Base-by-base conservation (phyloP, 2,888 invertebrate species). In the Brachyopa scutellaris region DNA sequence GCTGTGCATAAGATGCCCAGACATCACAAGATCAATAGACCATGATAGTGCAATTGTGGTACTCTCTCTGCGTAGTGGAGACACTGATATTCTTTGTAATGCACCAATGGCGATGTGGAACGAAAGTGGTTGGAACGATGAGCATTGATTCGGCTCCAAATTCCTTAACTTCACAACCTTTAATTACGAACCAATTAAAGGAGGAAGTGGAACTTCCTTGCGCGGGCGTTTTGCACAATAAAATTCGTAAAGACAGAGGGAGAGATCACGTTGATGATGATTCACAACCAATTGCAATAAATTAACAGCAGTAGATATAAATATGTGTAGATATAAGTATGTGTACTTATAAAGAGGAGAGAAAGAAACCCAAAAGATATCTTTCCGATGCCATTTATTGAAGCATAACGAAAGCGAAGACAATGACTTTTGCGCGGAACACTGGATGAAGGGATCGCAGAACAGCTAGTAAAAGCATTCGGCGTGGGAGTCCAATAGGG, bases 121-220 rank as follows among this genome's bases (percentile, higher is more conserved):
- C 73, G 45, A 64, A 47, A 57, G 66, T 53, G 4, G 6, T 23
- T 33, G 8, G 13, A 23, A 31, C 15, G 53, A 8, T 38, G 33
- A 9, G 21, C 57, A 74, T 66, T 33, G 57, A 74, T 64, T 74
- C 53, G 45, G 5, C 21, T 53, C 9, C n/a, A 45, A 42, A 36
- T 64, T 55, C 11, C 21, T 57, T 53, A 47, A 49, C 36, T 33
- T 36, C 55, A 21, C 40, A 57, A 59, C 74, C 66, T 59, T 66
- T 40, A 74, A 59, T 66, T 47, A 47, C 55, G 55, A 64, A 55
- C 64, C 64, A 73, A 73, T 64, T 64, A 64, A 57, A 49, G 74
- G 49, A 66, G 74, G 66, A 74, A 74, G 55, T 66, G 59, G 38
- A 49, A 66, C 74, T 66, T 74, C 66, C 74, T 74, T 57, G 42